Conservation (phyloP, 2,888 invertebrate species). For the Thumatha senex region DNA sequence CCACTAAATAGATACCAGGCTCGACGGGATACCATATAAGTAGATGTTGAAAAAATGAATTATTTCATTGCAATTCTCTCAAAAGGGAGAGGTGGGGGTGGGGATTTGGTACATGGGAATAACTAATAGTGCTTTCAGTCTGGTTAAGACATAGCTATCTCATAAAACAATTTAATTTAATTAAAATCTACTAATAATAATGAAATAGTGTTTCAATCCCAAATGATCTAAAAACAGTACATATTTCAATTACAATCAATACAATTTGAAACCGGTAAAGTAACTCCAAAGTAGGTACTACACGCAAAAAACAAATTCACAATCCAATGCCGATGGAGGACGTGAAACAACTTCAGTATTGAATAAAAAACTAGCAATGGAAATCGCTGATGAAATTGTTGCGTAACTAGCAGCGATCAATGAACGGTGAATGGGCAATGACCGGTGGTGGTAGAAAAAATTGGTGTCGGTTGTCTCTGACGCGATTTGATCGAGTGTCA, state of each 20-base stretch:
- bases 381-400: slow-evolving; percentile 32
- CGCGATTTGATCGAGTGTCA: slow-evolving; percentile 39
- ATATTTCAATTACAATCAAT: slow-evolving; percentile 6
- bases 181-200: background rate
- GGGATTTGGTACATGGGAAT: too few relatives aligned
- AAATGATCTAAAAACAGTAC: slow-evolving; percentile 5
- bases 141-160: too few relatives aligned
- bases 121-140: too few relatives aligned
- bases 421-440: slow-evolving; percentile 49
- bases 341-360: background rate
- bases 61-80: too few relatives aligned
- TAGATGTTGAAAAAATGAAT: too few relatives aligned
- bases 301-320: slow-evolving; percentile 26
- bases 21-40: too few relatives aligned
- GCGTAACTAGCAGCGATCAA: slow-evolving; percentile 41
- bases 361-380: slow-evolving; percentile 26
- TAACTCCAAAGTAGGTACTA: slow-evolving; percentile 27
- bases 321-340: slow-evolving; percentile 15
- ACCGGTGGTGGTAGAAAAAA: slow-evolving; percentile 49
- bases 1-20: too few relatives aligned
- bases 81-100: too few relatives aligned
- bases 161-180: background rate
- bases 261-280: slow-evolving; percentile 46
- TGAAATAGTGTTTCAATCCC: background rate
- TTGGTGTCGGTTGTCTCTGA: slow-evolving; percentile 32